Percentiles rank a stretch among this genome's conserved stretches.
Evolutionary conservation across 2,888 invertebrate genomes (phyloP).

Genomic region (Lapara coniferarum): DNA sequence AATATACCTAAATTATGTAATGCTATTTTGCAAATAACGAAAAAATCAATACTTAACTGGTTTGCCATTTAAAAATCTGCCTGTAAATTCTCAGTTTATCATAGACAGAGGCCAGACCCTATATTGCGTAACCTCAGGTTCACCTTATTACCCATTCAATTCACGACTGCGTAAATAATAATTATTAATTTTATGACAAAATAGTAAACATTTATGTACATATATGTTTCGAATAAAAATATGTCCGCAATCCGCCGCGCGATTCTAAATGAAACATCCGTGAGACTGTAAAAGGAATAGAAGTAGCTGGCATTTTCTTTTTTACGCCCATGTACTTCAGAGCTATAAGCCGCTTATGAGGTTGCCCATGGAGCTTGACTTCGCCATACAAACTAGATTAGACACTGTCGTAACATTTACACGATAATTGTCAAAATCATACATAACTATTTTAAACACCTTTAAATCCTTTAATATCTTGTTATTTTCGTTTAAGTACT

Average conservation of each 20-base stretch:
- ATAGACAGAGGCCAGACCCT: no score
- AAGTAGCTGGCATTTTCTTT: neutral
- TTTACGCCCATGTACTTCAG: neutral
- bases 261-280: constrained; percentile 15
- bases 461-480: neutral
- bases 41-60: no score
- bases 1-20: no score
- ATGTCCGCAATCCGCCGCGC: no score
- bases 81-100: no score
- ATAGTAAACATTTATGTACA: neutral
- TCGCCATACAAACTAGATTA: constrained; percentile 18
- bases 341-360: constrained; percentile 5
- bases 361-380: constrained; percentile 12
- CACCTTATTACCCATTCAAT: no score
- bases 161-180: no score
- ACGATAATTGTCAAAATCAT: neutral
- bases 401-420: neutral
- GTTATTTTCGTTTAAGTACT: neutral
- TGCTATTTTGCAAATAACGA: no score
- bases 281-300: constrained; percentile 10
- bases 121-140: no score
- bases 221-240: neutral
- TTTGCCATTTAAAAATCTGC: no score
- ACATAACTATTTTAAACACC: neutral
- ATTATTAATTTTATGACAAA: neutral